A percentile compares a stretch with the other conserved stretches of the same genome.
Conservation (phyloP, 1,140 invertebrate species). For the Drosophila sturtevanti region DNA sequence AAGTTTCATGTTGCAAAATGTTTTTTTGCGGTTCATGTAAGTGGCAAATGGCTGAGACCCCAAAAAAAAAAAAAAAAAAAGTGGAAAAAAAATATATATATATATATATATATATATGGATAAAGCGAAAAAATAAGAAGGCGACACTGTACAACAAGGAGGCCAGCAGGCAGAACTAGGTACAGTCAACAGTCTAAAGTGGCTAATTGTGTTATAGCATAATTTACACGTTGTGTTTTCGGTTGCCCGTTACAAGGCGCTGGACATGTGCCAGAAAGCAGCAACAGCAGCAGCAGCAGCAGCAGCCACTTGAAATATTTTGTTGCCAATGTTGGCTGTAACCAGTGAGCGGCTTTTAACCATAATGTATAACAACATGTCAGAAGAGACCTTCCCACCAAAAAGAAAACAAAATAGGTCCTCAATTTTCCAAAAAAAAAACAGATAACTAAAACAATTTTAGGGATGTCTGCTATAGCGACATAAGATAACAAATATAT, state of each 20-base stretch:
- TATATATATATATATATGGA: no score
- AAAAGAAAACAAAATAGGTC: background rate
- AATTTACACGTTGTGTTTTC: constrained; percentile 80
- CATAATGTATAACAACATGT: constrained; percentile 20
- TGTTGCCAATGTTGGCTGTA: constrained; percentile 32
- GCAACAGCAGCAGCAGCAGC: constrained; percentile 31
- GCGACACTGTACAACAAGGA: constrained; percentile 30
- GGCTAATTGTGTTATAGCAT: constrained; percentile 80
- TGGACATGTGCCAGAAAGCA: constrained; percentile 64
- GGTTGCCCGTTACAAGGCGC: constrained; percentile 70
- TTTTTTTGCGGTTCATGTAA: constrained; percentile 64
- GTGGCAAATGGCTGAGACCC: constrained; percentile 63
- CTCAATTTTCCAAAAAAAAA: background rate
- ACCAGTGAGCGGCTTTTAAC: constrained; percentile 25
- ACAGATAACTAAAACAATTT: background rate
- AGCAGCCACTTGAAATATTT: constrained; percentile 59
- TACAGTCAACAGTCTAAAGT: constrained; percentile 70
- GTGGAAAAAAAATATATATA: no score
- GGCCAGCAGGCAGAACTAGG: constrained; percentile 35
- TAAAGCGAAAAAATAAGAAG: constrained; percentile 10
- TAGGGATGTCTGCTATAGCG: no score
- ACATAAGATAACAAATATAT: no score
- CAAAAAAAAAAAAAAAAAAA: constrained; percentile 24
- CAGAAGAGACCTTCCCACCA: background rate
- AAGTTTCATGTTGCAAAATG: constrained; percentile 78